These are phyloP conservation scores for Pseudomyrmex pallidus DNA, from an alignment of 1,140 invertebrate genomes.

Conservation along the genomic window DNA sequence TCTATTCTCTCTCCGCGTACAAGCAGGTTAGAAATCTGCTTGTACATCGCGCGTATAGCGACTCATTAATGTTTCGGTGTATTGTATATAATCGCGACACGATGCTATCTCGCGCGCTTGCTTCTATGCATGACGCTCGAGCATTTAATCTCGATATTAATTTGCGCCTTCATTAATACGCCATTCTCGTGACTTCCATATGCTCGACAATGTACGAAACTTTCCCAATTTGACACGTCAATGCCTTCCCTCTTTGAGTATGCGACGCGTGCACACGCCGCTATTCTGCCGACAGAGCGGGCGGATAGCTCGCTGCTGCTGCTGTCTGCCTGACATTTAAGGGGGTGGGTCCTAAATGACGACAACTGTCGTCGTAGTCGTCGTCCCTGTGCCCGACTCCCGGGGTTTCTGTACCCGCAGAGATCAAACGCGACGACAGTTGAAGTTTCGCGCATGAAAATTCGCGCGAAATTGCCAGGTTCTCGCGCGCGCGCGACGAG, in stretches of 20 bases:
- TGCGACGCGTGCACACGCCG: slow-evolving; percentile 61
- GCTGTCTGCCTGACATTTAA: slow-evolving; percentile 49
- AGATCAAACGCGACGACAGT: slow-evolving; percentile 66
- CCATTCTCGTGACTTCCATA: slow-evolving; percentile 53
- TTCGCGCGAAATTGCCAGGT: slow-evolving; percentile 65
- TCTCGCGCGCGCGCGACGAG: slow-evolving; percentile 41
- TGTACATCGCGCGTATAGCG: background rate
- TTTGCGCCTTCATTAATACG: slow-evolving; percentile 63
- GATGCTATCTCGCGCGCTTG: background rate
- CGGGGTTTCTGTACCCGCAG: background rate
- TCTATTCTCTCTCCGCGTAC: background rate
- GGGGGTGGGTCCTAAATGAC: slow-evolving; percentile 62
- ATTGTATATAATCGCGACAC: slow-evolving; percentile 10
- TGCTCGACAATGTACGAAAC: slow-evolving; percentile 63
- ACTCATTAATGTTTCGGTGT: slow-evolving; percentile 24
- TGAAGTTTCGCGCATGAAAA: slow-evolving; percentile 68
- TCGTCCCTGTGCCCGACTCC: background rate
- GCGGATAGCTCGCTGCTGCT: slow-evolving; percentile 26
- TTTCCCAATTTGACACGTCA: slow-evolving; percentile 72
- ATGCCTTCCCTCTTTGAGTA: slow-evolving; percentile 67
- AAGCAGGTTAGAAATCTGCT: too few species aligned
- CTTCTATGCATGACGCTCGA: slow-evolving; percentile 4
- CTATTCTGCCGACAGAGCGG: slow-evolving; percentile 13
- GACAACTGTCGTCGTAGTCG: slow-evolving; percentile 30
- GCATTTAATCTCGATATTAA: slow-evolving; percentile 61